Evolutionary conservation across 2,888 invertebrate species (phyloP), one percentile per base, ranked within the genome.

Genomic region (Arrhopalites spinosus): DNA sequence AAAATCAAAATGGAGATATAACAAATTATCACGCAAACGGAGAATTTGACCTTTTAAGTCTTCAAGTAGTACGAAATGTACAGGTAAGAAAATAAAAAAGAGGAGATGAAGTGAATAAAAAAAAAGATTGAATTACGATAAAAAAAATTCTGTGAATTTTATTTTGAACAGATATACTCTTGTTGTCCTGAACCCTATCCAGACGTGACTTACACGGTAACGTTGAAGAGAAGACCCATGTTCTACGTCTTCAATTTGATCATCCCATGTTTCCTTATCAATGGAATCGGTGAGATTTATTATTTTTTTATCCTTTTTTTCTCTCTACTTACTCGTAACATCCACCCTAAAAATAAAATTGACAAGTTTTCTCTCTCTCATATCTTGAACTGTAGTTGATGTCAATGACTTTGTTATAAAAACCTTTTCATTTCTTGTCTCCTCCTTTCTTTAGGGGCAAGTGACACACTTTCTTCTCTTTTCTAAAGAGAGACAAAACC

Each of bases 11-110:
- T 84, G 94, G 94, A 0, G 95, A 95, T 86, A 90, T 92, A 70
- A 92, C 92, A 81, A 94, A 94, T 87, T 95, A 95, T 86, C 93
- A 95, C 84, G 91, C 92, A n/a, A 95, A 94, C 85, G 94, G 94
- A 0, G 95, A 95, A 86, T 95, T 95, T 86, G 92, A 93, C 85
- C 87, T 95, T 81, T 89, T 92, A 79, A 91, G 91, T 84, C 93
- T 93, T 84, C 90, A 91, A 0, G 91, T 92, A 0, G 89, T 89
- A 78, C 89, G 90, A 80, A 90, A 92, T 86, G 88, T 91, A 76
- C 90, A 91, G 84, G 90, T 89, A 36, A 36, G 3, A 7, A 36
- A 36, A 3, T 36, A 36, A 36, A 7, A 7, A 7, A 11, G 36
- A 36, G 36, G 11, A 36, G 36, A 36, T 11, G 5, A 36, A 36